These are phyloP conservation scores for Tenualosa thibaudeaui DNA, from an alignment of 2,797 vertebrate genomes.

Conservation along the genomic window DNA sequence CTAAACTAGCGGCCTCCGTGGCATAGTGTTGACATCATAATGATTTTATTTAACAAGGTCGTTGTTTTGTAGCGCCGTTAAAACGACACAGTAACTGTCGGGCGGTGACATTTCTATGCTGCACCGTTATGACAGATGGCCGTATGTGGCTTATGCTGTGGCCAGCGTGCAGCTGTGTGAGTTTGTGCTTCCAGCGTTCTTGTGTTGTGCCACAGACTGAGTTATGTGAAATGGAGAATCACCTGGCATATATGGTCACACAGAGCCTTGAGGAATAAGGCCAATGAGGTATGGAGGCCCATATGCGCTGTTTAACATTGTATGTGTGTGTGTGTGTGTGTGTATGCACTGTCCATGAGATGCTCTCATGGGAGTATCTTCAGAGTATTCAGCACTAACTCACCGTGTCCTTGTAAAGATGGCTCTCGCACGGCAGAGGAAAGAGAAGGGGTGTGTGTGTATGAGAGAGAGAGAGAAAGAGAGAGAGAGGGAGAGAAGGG, in stretches of 20 bases:
- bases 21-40: neutral
- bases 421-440: slow-evolving; percentile 9
- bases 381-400: slow-evolving; percentile 19
- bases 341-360: neutral
- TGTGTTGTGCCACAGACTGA: neutral
- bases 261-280: neutral
- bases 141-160: neutral
- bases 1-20: neutral
- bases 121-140: neutral
- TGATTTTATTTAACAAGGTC: slow-evolving; percentile 5
- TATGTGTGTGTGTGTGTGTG: neutral
- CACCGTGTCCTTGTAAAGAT: slow-evolving; percentile 23
- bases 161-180: neutral
- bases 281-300: neutral
- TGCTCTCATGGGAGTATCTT: slow-evolving; percentile 16
- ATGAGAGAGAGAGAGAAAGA: neutral
- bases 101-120: neutral
- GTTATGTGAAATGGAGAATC: neutral
- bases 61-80: slow-evolving; percentile 9
- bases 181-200: neutral
- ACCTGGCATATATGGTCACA: slow-evolving; percentile 4
- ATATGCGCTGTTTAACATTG: slow-evolving; percentile 5
- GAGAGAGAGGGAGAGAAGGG: neutral
- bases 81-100: slow-evolving; percentile 4
- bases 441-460: neutral